phyloP scores from a whole-genome alignment of 1,140 invertebrate genomes.

The Carposina sasakii region DNA sequence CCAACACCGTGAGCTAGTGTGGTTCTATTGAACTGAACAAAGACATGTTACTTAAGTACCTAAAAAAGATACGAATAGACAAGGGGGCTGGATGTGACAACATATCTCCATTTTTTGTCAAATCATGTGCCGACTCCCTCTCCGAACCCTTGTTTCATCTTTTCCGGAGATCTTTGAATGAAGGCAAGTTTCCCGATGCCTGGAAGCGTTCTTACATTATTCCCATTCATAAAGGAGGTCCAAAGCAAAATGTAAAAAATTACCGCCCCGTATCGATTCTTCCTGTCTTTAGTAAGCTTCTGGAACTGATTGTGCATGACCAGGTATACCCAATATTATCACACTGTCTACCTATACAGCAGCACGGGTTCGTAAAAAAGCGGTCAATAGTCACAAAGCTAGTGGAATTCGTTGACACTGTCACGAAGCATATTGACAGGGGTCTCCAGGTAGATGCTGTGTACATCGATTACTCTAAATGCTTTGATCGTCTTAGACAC shows the following conservation, averaged over 20 bases:
- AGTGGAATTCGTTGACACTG: neutral
- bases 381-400: neutral
- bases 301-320: neutral
- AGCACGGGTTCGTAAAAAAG: neutral
- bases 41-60: neutral
- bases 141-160: neutral
- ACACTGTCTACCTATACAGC: neutral
- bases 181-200: neutral
- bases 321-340: neutral
- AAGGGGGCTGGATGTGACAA: neutral
- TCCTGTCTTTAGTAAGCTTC: neutral
- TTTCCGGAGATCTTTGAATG: neutral
- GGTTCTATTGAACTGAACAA: too few species aligned
- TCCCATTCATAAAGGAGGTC: slow-evolving; percentile 7
- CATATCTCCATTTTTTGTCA: neutral
- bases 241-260: slow-evolving; percentile 5
- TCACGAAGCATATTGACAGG: slow-evolving; percentile 3
- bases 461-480: slow-evolving; percentile 14
- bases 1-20: too few species aligned
- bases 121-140: neutral
- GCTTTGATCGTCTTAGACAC: slow-evolving; percentile 13
- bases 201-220: neutral
- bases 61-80: neutral
- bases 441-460: slow-evolving; percentile 10
- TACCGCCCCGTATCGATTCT: slow-evolving; percentile 6